Conservation (phyloP, 2,113 vertebrate species). For the Oncorhynchus clarkii region DNA sequence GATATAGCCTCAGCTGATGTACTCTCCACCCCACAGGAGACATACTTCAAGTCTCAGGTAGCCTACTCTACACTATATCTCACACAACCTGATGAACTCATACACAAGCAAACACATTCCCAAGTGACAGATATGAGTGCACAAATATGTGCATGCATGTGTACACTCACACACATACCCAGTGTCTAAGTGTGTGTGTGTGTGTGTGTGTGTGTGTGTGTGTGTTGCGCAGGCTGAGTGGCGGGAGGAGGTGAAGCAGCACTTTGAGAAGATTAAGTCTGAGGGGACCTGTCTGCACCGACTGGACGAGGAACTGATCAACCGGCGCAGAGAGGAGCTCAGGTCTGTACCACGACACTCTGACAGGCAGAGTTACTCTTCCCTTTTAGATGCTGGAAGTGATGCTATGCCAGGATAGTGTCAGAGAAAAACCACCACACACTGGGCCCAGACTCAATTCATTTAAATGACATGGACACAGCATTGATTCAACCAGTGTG, state of each 20-base stretch:
- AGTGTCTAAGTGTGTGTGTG: slow-evolving; percentile 5
- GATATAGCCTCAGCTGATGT: slow-evolving; percentile 96
- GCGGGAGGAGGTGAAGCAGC: slow-evolving; percentile 95
- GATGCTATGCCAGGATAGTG: background rate
- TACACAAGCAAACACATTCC: background rate
- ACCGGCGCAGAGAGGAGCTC: slow-evolving; percentile 91
- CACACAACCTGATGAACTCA: background rate
- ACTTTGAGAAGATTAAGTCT: slow-evolving; percentile 98
- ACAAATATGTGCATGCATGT: background rate
- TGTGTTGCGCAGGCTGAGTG: slow-evolving; percentile 84
- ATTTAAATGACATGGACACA: background rate
- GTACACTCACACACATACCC: background rate
- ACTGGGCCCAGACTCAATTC: background rate
- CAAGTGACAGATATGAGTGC: background rate
- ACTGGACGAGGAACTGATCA: slow-evolving; percentile 93
- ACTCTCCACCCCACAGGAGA: slow-evolving; percentile 94
- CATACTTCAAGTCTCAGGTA: slow-evolving; percentile 96
- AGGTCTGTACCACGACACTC: slow-evolving; percentile 69
- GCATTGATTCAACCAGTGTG: background rate
- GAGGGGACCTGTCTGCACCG: slow-evolving; percentile 96
- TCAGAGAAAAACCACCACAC: background rate
- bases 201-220: slow-evolving; percentile 5
- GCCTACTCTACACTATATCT: background rate
- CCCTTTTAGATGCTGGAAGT: background rate
- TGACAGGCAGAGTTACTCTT: background rate